Evolutionary conservation across 2,113 vertebrate species (phyloP), one percentile per base, ranked within the genome.

Genomic region (Apus apus): DNA sequence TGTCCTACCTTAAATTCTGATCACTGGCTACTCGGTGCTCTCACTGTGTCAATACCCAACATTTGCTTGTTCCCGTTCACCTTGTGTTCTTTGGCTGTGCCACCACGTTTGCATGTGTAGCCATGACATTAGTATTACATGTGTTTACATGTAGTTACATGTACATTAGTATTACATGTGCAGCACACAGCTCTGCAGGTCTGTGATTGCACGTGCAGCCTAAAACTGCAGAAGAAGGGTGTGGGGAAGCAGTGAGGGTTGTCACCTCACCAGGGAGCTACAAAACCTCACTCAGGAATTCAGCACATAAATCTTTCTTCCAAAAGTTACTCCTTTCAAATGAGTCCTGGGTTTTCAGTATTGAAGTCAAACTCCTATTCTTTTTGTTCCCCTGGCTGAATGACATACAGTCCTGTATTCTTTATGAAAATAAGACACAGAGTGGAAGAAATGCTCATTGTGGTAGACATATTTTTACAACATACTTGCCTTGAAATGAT

Each of bases 1-100:
- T 0, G 1, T 32, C 18, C 57, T 54, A 13, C 43, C 25, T 77
- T 50, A 13, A 0, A 4, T 66, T 90, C 16, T 43, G 53, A 5
- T 25, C 4, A 1, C n/a, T 36, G 64, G 29, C 13, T 9, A 6
- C 27, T 74, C 12, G 40, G 40, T 27, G 27, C 36, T 54, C 51
- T 70, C 3, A 0, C 6, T 26, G 1, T 25, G 32, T 30, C 1
- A 1, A 9, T 29, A 30, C 17, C 9, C 6, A 12, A 4, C 20
- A 64, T 34, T 12, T 60, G 30, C 21, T 29, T 36, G 26, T 60
- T 86, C 46, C 13, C 2, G 0, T 25, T 11, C 56, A 9, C 32
- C n/a, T 21, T 5, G 2, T 9, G 4, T 34, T 51, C 30, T 50
- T 43, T 20, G 27, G 14, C 34, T 56, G 46, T 27, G 27, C 23